Percentiles rank a stretch among this genome's conserved stretches.
phyloP scores from a whole-genome alignment of 2,888 invertebrate species.

The Platycheirus rosarum region DNA sequence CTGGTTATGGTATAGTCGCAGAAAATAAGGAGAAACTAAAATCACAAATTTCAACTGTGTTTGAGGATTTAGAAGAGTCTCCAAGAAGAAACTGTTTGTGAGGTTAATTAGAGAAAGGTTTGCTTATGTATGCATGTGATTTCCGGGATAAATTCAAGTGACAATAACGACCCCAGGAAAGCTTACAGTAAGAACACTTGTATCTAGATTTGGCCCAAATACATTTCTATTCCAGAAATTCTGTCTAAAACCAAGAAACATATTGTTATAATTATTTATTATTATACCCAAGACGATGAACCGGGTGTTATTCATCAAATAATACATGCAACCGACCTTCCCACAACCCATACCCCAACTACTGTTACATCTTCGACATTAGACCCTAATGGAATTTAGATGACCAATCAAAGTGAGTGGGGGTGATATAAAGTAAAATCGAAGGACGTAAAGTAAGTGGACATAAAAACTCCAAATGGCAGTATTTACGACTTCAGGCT shows the following conservation, averaged over 20 bases:
- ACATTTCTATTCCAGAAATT: too few relatives aligned
- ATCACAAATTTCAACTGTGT: not conserved
- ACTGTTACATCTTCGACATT: conserved; percentile 2
- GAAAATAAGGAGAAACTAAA: not conserved
- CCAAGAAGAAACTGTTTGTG: conserved; percentile 33
- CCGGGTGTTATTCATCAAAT: not conserved
- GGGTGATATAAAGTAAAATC: conserved; percentile 41
- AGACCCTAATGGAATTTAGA: conserved; percentile 58
- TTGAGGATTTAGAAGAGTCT: conserved; percentile 19
- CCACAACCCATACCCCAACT: not conserved
- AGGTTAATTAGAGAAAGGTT: conserved; percentile 33
- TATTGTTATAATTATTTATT: not conserved
- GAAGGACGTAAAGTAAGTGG: conserved; percentile 56
- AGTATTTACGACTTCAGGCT: conserved; percentile 53
- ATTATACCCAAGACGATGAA: not conserved
- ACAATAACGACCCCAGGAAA: too few relatives aligned
- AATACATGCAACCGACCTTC: not conserved
- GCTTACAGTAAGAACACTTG: too few relatives aligned
- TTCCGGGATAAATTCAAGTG: not conserved
- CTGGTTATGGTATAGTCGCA: not conserved
- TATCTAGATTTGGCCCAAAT: too few relatives aligned
- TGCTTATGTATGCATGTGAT: not conserved
- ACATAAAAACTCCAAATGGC: conserved; percentile 58
- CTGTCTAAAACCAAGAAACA: not conserved
- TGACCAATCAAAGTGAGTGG: conserved; percentile 59